Evolutionary conservation across 2,888 invertebrate genomes (phyloP).

Genomic region (Thelaira solivaga): DNA sequence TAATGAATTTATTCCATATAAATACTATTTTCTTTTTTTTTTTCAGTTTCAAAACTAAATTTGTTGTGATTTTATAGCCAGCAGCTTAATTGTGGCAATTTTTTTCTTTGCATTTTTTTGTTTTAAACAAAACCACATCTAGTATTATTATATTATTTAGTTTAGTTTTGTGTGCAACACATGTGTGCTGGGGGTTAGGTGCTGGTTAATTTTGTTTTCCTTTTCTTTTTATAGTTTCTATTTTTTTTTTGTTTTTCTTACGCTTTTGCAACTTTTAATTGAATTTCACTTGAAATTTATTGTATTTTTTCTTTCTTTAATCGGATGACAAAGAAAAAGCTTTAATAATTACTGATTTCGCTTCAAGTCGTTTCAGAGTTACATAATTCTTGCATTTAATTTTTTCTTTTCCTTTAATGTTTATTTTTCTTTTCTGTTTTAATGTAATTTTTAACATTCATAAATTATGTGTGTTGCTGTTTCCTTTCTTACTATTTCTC

Average conservation of each 20-base stretch:
- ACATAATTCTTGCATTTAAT: no score
- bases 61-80: background rate
- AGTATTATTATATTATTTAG: no score
- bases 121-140: no score
- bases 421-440: background rate
- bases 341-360: constrained; percentile 5
- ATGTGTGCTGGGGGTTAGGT: background rate
- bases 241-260: background rate
- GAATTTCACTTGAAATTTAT: constrained; percentile 27
- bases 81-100: background rate
- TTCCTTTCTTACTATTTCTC: background rate
- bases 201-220: background rate
- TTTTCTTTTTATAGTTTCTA: background rate
- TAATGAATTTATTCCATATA: background rate
- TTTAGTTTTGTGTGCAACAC: background rate
- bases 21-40: background rate
- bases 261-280: constrained; percentile 23
- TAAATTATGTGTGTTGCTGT: constrained; percentile 24
- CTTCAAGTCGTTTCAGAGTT: background rate
- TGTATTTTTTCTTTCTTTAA: background rate
- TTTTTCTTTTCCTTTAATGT: background rate
- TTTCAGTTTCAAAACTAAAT: background rate
- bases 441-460: constrained; percentile 25
- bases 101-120: background rate
- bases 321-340: background rate